Evolutionary conservation across 2,888 invertebrate species (phyloP).

Genomic region (Graphium colonna): DNA sequence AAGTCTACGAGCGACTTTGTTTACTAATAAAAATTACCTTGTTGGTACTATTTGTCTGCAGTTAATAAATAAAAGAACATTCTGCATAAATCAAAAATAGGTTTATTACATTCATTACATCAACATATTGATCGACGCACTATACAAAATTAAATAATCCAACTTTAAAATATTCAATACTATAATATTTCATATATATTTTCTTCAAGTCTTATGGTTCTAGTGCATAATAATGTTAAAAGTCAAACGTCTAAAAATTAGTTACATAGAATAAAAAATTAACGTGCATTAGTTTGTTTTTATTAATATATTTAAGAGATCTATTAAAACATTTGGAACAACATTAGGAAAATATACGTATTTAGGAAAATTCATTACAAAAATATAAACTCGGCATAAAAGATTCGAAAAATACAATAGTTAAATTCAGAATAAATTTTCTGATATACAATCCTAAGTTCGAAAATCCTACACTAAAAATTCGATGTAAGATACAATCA

Average conservation of each 20-base stretch:
- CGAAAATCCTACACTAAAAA: neutral
- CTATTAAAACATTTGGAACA: neutral
- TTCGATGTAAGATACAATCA: neutral
- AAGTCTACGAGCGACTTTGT: too few species aligned
- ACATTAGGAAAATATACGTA: constrained; percentile 8
- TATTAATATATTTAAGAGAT: neutral
- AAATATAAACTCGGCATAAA: constrained; percentile 21
- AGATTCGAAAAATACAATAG: constrained; percentile 35
- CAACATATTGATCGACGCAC: constrained; percentile 32
- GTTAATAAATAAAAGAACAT: constrained; percentile 3
- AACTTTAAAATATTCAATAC: neutral
- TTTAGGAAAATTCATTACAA: constrained; percentile 18
- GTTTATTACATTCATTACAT: constrained; percentile 60
- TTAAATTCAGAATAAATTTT: constrained; percentile 5
- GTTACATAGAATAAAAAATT: neutral
- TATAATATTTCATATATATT: neutral
- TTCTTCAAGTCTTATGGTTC: neutral
- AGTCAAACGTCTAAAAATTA: neutral
- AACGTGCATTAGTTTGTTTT: neutral
- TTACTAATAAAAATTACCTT: too few species aligned
- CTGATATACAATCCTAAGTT: neutral
- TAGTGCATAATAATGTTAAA: neutral
- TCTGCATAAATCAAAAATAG: constrained; percentile 41
- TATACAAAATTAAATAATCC: constrained; percentile 30
- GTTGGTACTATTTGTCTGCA: too few species aligned